A percentile compares a stretch with the other conserved stretches of the same genome.
phyloP scores from a whole-genome alignment of 2,888 invertebrate species.

The Polydrusus pterygomalis region DNA sequence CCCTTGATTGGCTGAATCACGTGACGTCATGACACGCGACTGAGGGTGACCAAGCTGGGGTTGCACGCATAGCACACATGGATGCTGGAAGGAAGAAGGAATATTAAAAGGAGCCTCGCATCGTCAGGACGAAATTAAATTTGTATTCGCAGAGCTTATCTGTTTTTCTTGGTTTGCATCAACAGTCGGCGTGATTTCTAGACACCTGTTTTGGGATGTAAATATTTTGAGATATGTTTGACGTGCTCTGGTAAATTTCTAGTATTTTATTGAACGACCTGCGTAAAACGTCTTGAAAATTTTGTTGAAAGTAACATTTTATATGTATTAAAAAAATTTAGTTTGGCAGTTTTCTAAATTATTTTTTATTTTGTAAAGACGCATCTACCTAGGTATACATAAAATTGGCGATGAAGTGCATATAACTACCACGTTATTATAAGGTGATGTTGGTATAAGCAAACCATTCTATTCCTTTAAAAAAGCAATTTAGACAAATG shows the following conservation, averaged over 20 bases:
- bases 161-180: slow-evolving; percentile 70
- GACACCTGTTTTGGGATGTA: slow-evolving; percentile 59
- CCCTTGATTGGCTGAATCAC: slow-evolving; percentile 58
- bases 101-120: slow-evolving; percentile 68
- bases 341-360: too few species aligned
- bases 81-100: slow-evolving; percentile 59
- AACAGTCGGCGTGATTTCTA: slow-evolving; percentile 66
- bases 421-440: too few species aligned
- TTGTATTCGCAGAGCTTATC: slow-evolving; percentile 70
- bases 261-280: slow-evolving; percentile 1
- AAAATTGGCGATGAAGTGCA: too few species aligned
- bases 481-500: too few species aligned
- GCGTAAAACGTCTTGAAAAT: too few species aligned
- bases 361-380: too few species aligned
- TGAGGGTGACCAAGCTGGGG: slow-evolving; percentile 52
- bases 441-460: too few species aligned
- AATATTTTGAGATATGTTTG: slow-evolving; percentile 47
- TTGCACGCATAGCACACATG: slow-evolving; percentile 46
- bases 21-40: slow-evolving; percentile 66
- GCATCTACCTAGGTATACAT: too few species aligned
- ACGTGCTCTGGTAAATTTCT: slow-evolving; percentile 27
- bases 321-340: too few species aligned
- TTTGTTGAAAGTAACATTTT: not conserved
- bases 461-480: too few species aligned
- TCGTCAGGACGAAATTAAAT: slow-evolving; percentile 68